These are phyloP conservation scores for Adelges cooleyi DNA, from an alignment of 1,140 invertebrate genomes.

Conservation along the genomic window DNA sequence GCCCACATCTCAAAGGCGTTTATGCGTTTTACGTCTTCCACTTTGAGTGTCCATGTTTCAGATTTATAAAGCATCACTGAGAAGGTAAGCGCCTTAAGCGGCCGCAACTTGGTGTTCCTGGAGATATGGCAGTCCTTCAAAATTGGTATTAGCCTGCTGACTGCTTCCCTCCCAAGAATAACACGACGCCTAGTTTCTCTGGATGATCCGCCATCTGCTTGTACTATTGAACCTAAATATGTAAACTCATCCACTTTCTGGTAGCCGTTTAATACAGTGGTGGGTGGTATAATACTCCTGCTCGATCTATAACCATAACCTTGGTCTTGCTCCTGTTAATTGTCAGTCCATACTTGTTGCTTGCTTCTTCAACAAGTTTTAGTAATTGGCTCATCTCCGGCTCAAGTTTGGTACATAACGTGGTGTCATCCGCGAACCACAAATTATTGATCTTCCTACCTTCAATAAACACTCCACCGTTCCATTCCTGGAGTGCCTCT, in stretches of 20 bases:
- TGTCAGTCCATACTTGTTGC: no score
- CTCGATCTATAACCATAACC: not conserved
- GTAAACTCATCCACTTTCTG: constrained; percentile 5
- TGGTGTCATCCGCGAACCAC: constrained; percentile 30
- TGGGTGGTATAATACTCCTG: not conserved
- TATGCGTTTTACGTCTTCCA: not conserved
- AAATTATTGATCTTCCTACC: constrained; percentile 20
- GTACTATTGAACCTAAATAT: constrained; percentile 3
- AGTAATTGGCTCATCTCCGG: not conserved
- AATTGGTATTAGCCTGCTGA: not conserved
- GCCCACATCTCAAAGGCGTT: no score
- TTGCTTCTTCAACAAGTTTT: not conserved
- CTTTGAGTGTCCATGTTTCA: not conserved
- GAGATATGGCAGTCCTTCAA: not conserved
- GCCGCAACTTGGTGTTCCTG: not conserved
- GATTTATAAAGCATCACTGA: no score
- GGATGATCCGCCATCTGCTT: not conserved
- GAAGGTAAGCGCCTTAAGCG: not conserved
- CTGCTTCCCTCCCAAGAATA: constrained; percentile 1
- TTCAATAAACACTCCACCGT: not conserved
- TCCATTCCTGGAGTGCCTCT: no score
- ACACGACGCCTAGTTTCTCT: not conserved
- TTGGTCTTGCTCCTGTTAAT: constrained; percentile 2
- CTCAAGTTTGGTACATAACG: constrained; percentile 6
- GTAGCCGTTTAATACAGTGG: not conserved